A percentile compares a stretch with the other conserved stretches of the same genome.
Evolutionary conservation across 2,888 invertebrate species (phyloP).

Genomic region (Acanthococcus lagerstroemiae): DNA sequence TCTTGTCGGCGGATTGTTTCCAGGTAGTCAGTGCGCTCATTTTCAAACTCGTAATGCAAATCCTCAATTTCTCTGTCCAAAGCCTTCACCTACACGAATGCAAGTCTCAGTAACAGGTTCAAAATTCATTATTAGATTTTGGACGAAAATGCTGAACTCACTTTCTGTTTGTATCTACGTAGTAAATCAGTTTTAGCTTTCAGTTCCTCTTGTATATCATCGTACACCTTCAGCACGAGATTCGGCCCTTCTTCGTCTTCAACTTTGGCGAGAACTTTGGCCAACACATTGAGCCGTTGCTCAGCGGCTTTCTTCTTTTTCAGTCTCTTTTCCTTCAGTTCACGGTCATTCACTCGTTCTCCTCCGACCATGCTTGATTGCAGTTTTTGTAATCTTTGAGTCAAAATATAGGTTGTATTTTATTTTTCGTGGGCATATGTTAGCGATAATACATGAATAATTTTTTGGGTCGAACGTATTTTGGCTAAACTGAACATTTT

Average conservation of each 20-base stretch:
- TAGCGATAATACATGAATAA: no score
- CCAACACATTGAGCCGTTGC: slow-evolving; percentile 49
- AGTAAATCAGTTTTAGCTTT: slow-evolving; percentile 57
- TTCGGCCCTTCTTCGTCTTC: slow-evolving; percentile 56
- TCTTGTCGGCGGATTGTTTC: slow-evolving; percentile 69
- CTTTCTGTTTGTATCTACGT: slow-evolving; percentile 55
- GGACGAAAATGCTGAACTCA: slow-evolving; percentile 37
- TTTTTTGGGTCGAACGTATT: no score
- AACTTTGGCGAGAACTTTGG: slow-evolving; percentile 43
- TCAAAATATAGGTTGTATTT: no score
- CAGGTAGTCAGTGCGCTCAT: slow-evolving; percentile 69
- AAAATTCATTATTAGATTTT: not conserved
- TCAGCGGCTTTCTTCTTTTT: slow-evolving; percentile 61
- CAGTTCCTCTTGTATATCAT: slow-evolving; percentile 68
- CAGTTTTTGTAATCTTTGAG: slow-evolving; percentile 49
- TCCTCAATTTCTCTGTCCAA: slow-evolving; percentile 64
- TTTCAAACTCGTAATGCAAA: slow-evolving; percentile 69
- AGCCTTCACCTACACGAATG: slow-evolving; percentile 47
- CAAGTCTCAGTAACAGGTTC: not conserved
- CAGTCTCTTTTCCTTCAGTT: slow-evolving; percentile 57
- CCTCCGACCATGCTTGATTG: slow-evolving; percentile 71
- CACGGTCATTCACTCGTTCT: slow-evolving; percentile 60
- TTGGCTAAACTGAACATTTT: no score
- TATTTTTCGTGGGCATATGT: no score
- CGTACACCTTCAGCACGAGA: slow-evolving; percentile 61